Percentiles rank a stretch among this genome's conserved stretches.
These are phyloP conservation scores for Alviniconcha marisindica DNA, from an alignment of 1,140 invertebrate genomes.

Conservation along the genomic window DNA sequence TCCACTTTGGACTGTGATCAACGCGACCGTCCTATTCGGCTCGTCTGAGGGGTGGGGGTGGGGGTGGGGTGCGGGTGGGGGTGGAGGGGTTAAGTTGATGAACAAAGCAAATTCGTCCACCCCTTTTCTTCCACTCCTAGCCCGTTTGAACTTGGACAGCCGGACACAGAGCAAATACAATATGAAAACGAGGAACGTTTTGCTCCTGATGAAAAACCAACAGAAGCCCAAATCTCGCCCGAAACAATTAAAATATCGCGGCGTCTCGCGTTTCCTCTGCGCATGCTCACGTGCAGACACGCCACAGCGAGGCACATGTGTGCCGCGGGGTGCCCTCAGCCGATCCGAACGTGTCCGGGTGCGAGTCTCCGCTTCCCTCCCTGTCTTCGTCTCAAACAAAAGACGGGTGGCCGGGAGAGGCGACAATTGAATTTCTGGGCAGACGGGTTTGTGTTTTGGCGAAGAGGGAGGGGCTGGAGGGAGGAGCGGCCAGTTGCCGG, in stretches of 20 bases:
- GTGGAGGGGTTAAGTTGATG: no score
- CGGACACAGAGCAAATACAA: neutral
- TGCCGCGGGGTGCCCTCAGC: neutral
- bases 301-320: constrained; percentile 6
- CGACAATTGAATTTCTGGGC: constrained; percentile 21
- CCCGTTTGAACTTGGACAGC: neutral
- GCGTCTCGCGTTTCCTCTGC: constrained; percentile 9
- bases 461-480: neutral
- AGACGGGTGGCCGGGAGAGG: neutral
- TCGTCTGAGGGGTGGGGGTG: no score
- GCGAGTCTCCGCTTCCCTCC: neutral
- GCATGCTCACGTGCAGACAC: constrained; percentile 25
- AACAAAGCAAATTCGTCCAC: neutral
- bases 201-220: constrained; percentile 24
- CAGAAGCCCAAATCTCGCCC: neutral
- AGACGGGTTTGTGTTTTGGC: neutral
- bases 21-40: no score
- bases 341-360: neutral
- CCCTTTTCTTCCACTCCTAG: neutral
- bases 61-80: no score
- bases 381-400: neutral
- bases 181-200: neutral
- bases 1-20: no score
- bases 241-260: constrained; percentile 17
- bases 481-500: neutral